Base-by-base conservation (phyloP, 2,888 invertebrate genomes). In the Cataglyphis albicans region DNA sequence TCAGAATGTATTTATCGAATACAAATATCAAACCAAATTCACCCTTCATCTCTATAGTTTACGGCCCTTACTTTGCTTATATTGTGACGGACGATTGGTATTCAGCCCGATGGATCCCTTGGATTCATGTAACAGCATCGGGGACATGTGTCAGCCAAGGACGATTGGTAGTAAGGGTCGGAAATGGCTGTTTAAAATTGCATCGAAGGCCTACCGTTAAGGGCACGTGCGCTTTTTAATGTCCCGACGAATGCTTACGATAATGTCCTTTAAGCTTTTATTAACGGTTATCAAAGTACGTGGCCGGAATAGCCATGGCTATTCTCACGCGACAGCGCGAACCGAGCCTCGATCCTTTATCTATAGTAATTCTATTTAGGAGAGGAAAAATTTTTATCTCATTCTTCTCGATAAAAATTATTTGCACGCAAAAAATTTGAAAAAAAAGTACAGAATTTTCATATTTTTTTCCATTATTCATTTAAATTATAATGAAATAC, bases 201-300 rank as follows among this genome's bases (percentile, higher is more conserved):
- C 94, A 94, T 94, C 90, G 91, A 87, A 85, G 89, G 86, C 82
- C 89, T 86, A 89, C 91, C 93, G 93, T 94, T 94, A 93, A 90
- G 87, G 93, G 91, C 94, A 94, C 94, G 94, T 94, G 94, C 88
- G 94, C 92, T 94, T 93, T 94, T 94, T 94, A 94, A 94, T 94
- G 94, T 94, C 88, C 89, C 91, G 81, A 84, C 91, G 92, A 92
- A 94, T 92, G 90, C 91, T 92, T 86, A 92, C 93, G 94, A 94
- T 94, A 94, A 94, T 93, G 93, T 91, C 90, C 92, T 92, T 94
- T 92, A 94, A 94, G 94, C 91, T 94, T 94, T 94, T 93, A 94
- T 94, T 92, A 93, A 94, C 91, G 93, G 92, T 92, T 94, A 93
- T 92, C 91, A 89, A 81, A 81, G 73, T 87, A 94, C 94, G 94